phyloP scores from a whole-genome alignment of 2,113 vertebrate species.

The Spea multiplicata region DNA sequence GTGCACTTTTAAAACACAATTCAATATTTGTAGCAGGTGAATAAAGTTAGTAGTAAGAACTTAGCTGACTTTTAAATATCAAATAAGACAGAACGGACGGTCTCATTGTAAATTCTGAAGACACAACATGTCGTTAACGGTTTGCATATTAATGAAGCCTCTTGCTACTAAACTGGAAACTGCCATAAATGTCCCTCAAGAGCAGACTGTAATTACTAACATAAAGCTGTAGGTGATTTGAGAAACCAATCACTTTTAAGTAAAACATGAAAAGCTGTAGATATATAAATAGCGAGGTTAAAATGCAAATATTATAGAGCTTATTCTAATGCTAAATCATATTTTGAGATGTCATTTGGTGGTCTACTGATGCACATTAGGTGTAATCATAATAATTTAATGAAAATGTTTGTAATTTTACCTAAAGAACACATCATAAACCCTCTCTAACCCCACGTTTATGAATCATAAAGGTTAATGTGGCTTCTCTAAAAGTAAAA shows the following conservation, averaged over 20 bases:
- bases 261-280: conserved; percentile 22
- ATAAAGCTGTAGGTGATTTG: conserved; percentile 43
- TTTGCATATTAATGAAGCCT: conserved; percentile 44
- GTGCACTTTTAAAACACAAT: no score
- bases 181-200: conserved; percentile 42
- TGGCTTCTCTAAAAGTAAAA: conserved; percentile 38
- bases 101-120: conserved; percentile 43
- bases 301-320: conserved; percentile 16
- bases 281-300: conserved; percentile 28
- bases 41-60: not conserved
- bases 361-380: conserved; percentile 3
- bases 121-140: conserved; percentile 33
- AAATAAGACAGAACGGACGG: conserved; percentile 13
- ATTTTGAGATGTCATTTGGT: conserved; percentile 18
- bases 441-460: conserved; percentile 32
- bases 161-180: conserved; percentile 39
- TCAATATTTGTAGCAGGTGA: no score
- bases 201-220: conserved; percentile 36
- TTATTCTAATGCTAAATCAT: conserved; percentile 17
- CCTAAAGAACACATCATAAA: conserved; percentile 41
- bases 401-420: conserved; percentile 23
- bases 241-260: conserved; percentile 39
- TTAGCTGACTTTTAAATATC: conserved; percentile 19
- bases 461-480: conserved; percentile 47
- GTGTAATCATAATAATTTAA: conserved; percentile 23